Conservation (phyloP, 1,140 invertebrate species). For the Chironomus tepperi region DNA sequence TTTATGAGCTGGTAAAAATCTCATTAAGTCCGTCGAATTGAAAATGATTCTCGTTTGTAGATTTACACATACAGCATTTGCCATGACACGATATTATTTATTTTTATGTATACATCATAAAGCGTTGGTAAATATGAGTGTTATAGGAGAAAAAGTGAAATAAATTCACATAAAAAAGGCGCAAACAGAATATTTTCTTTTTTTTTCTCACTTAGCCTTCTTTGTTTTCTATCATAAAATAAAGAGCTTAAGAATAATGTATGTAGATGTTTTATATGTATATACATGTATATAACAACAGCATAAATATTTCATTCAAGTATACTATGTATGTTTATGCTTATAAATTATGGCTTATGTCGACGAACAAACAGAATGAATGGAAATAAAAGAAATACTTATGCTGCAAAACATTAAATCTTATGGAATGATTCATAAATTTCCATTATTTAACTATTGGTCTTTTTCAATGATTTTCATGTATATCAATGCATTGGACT, state of each 20-base stretch:
- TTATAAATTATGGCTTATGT: neutral
- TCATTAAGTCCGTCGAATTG: neutral
- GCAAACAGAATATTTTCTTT: neutral
- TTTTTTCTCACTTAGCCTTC: neutral
- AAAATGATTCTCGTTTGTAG: neutral
- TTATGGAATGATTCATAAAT: neutral
- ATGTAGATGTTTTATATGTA: neutral
- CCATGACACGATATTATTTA: neutral
- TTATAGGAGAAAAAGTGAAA: neutral
- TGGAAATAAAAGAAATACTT: no score
- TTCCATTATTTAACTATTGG: slow-evolving; percentile 9
- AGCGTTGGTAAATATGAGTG: neutral
- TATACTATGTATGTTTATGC: neutral
- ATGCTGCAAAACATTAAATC: neutral
- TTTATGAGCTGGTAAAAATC: neutral
- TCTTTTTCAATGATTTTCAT: neutral
- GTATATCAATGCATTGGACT: neutral
- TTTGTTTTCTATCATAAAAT: neutral
- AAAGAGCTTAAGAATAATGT: slow-evolving; percentile 8
- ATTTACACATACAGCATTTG: neutral
- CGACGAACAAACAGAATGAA: neutral
- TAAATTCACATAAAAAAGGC: neutral
- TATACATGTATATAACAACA: neutral
- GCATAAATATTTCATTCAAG: slow-evolving; percentile 3
- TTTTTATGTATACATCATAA: slow-evolving; percentile 14